These are phyloP conservation scores for Bufo bufo DNA, from an alignment of 2,113 vertebrate species.

Conservation along the genomic window DNA sequence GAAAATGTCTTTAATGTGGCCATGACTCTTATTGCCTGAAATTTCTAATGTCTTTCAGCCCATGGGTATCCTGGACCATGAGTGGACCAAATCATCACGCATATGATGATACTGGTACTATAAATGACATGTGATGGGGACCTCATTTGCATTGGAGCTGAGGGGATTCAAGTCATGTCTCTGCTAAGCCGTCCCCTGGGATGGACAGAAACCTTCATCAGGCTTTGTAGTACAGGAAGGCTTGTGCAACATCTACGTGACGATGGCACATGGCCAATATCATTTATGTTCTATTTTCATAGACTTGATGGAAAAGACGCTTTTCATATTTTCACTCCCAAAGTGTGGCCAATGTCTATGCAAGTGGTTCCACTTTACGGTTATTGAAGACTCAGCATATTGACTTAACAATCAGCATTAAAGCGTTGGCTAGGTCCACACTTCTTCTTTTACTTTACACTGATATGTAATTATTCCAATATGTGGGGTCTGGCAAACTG, in stretches of 20 bases:
- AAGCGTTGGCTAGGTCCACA: conserved; percentile 32
- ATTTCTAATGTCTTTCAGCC: too few species aligned
- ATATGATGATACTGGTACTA: too few species aligned
- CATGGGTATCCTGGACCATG: too few species aligned
- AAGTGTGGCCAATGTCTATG: neutral
- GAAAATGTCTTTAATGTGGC: too few species aligned
- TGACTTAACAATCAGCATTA: conserved; percentile 47
- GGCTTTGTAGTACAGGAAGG: neutral
- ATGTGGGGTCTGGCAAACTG: conserved; percentile 26
- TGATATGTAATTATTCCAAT: conserved; percentile 48
- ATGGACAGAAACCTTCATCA: neutral
- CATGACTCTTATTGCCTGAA: too few species aligned
- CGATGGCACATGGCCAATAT: neutral
- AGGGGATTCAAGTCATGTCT: neutral
- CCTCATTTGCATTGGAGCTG: neutral
- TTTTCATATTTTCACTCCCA: neutral
- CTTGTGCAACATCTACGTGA: neutral
- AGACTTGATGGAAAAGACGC: neutral
- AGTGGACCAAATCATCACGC: too few species aligned
- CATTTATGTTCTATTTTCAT: neutral
- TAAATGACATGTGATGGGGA: too few species aligned
- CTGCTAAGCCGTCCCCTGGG: neutral
- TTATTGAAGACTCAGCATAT: conserved; percentile 16
- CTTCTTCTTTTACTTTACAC: conserved; percentile 29
- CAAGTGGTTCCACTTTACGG: conserved; percentile 49